Conservation (phyloP, 2,113 vertebrate species). For the Ceratotherium simum region DNA sequence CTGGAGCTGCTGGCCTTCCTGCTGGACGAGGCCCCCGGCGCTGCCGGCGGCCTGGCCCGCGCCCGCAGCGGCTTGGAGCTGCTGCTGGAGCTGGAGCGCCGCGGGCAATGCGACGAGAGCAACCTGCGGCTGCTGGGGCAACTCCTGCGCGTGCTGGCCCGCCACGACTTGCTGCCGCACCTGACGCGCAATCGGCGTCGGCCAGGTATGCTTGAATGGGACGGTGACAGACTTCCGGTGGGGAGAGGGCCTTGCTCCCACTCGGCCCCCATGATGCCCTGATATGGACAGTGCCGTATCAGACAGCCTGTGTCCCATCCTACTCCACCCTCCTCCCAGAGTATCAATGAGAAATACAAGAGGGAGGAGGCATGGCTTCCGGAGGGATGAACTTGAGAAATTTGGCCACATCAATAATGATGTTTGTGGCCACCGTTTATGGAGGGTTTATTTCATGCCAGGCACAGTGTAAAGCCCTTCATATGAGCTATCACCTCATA, state of each 20-base stretch:
- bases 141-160: constrained; percentile 92
- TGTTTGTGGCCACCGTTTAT: background rate
- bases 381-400: constrained; percentile 35
- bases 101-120: constrained; percentile 91
- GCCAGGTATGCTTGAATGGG: constrained; percentile 86
- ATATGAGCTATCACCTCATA: background rate
- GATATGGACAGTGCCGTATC: background rate
- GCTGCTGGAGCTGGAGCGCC: constrained; percentile 91
- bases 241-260: background rate
- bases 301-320: background rate
- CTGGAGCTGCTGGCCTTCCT: constrained; percentile 93
- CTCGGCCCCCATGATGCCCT: background rate
- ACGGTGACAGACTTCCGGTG: background rate
- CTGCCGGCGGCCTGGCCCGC: constrained; percentile 85
- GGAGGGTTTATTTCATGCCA: background rate
- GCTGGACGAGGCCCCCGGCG: constrained; percentile 90
- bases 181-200: constrained; percentile 91
- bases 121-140: constrained; percentile 91
- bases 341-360: background rate
- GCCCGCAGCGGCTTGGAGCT: constrained; percentile 91
- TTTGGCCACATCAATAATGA: background rate
- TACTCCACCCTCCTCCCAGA: background rate
- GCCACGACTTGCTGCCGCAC: constrained; percentile 93
- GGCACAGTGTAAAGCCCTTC: background rate
- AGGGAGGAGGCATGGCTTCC: constrained; percentile 18